Evolutionary conservation across 2,888 invertebrate genomes (phyloP).

Genomic region (Rhamnusium bicolor): DNA sequence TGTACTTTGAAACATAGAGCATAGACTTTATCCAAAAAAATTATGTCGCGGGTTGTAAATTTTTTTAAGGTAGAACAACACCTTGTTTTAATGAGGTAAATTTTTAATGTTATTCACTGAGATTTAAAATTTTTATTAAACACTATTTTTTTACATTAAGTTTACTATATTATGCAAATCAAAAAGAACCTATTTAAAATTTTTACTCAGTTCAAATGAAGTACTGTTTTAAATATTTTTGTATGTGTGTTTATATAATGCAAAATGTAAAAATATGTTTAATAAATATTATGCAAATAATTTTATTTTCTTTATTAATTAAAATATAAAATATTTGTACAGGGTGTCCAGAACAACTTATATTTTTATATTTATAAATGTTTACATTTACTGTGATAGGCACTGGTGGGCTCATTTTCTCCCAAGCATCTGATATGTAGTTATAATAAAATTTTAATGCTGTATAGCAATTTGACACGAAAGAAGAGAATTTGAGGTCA

Average conservation of each 20-base stretch:
- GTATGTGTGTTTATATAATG: slow-evolving; percentile 17
- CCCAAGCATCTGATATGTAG: too few relatives aligned
- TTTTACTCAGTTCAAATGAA: background rate
- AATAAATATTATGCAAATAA: slow-evolving; percentile 25
- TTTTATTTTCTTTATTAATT: slow-evolving; percentile 37
- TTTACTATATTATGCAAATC: background rate
- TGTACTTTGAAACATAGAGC: slow-evolving; percentile 27
- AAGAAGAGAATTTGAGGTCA: too few relatives aligned
- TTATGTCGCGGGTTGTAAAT: slow-evolving; percentile 24
- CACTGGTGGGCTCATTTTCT: too few relatives aligned
- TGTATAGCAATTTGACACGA: too few relatives aligned
- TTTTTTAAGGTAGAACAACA: slow-evolving; percentile 28
- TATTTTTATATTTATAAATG: too few relatives aligned
- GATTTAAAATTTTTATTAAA: slow-evolving; percentile 1
- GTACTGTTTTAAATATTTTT: slow-evolving; percentile 24
- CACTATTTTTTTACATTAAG: slow-evolving; percentile 9
- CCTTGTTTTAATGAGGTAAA: slow-evolving; percentile 30
- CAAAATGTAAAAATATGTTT: slow-evolving; percentile 28
- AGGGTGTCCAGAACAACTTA: background rate
- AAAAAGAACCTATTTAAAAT: slow-evolving; percentile 6
- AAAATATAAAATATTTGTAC: background rate
- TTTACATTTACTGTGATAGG: too few relatives aligned
- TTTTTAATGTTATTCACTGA: slow-evolving; percentile 24
- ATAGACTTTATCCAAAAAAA: slow-evolving; percentile 30
- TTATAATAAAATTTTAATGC: too few relatives aligned